A percentile compares a stretch with the other conserved stretches of the same genome.
These are phyloP conservation scores for Tolmerus cingulatus DNA, from an alignment of 2,888 invertebrate genomes.

Conservation along the genomic window DNA sequence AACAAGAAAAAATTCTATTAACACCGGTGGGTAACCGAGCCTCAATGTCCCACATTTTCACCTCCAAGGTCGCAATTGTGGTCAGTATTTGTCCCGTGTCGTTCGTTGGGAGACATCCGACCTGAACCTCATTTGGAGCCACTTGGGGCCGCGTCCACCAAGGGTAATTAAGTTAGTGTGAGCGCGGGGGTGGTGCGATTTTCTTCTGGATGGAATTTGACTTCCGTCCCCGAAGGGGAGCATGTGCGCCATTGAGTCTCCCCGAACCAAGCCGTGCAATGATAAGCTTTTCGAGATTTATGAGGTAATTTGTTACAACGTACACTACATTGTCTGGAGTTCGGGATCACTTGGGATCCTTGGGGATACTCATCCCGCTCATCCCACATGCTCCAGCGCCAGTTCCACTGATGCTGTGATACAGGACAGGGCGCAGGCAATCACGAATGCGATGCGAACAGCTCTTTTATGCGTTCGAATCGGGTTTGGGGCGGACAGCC, in stretches of 20 bases:
- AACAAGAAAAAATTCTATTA: background rate
- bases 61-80: background rate
- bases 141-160: background rate
- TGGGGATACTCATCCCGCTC: background rate
- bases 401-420: background rate
- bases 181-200: background rate
- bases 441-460: background rate
- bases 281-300: conserved; percentile 28
- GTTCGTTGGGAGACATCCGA: background rate
- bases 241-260: background rate
- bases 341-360: background rate
- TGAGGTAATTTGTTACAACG: conserved; percentile 11
- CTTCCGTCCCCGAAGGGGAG: background rate
- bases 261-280: background rate
- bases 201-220: background rate
- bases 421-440: background rate
- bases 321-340: background rate
- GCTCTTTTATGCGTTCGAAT: background rate
- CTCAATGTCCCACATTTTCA: background rate
- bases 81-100: background rate
- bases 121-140: background rate
- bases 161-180: conserved; percentile 2
- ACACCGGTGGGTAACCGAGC: background rate
- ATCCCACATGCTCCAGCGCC: background rate
- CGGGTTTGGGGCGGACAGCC: background rate